Evolutionary conservation across 1,140 invertebrate species (phyloP), one percentile per base, ranked within the genome.

Genomic region (Laodelphax striatellus): DNA sequence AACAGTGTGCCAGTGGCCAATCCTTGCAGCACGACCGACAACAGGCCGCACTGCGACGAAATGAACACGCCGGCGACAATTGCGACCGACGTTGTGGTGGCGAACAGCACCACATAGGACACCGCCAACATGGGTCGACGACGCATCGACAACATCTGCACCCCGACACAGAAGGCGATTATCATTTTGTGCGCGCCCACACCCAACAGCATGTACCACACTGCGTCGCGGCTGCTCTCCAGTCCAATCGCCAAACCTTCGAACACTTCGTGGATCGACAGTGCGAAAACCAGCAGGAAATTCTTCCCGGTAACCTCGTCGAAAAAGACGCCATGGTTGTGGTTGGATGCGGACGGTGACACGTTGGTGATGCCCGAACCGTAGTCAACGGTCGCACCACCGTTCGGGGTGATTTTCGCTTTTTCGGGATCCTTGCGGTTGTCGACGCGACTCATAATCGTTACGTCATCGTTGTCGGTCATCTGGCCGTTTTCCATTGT

Each of bases 141-240:
- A 10, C 21, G 16, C 21, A 22, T 19, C 21, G 46, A 50, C 46
- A 50, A 50, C 52, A 79, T 65, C 64, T 79, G 75, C 13, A 78
- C 67, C 17, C 76, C 75, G 28, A 78, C 73, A 63, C 76, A 77
- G 63, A 78, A 76, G 5, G 80, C 77, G 24, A 83, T 77, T 21
- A 83, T 76, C 22, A 77, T 65, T 67, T 83, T 83, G 64, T 84
- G 82, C 10, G 79, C 73, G 38, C 72, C 67, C 0, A 82, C 75
- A 0, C 81, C 91, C 13, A 82, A 82, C 62, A 94, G 86, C 79
- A 92, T 83, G 44, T 72, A 66, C 71, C 76, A 77, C 14, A 81
- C 72, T 60, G 46, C 46, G 2, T 50, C 46, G 1, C 16, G 46
- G 6, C 21, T 17, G 2, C 5, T 8, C 21, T 50, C 46, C 21